Evolutionary conservation across 2,113 vertebrate species (phyloP).

Genomic region (Struthio camelus): DNA sequence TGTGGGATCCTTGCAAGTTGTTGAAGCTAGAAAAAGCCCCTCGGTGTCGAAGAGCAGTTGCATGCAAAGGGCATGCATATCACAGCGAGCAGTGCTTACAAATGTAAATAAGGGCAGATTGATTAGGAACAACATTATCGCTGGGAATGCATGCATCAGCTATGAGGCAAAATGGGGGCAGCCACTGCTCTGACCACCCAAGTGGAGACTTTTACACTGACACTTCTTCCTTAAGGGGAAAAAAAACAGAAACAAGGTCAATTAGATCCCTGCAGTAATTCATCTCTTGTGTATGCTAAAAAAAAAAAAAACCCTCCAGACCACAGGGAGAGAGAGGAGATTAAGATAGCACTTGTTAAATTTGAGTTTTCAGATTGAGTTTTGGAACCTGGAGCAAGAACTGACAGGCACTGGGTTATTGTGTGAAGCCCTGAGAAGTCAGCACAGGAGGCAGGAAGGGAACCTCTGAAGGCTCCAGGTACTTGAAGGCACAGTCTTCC

Average conservation of each 20-base stretch:
- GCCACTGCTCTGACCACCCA: slow-evolving; percentile 81
- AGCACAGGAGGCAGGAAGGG: slow-evolving; percentile 33
- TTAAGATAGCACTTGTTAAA: slow-evolving; percentile 75
- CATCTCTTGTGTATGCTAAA: slow-evolving; percentile 63
- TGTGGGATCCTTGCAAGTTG: slow-evolving; percentile 5
- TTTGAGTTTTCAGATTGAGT: slow-evolving; percentile 27
- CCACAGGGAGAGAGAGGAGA: slow-evolving; percentile 75
- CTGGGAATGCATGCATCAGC: slow-evolving; percentile 75
- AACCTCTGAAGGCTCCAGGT: background rate
- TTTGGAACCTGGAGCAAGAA: slow-evolving; percentile 30
- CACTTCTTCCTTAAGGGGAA: slow-evolving; percentile 71
- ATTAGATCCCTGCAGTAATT: slow-evolving; percentile 81
- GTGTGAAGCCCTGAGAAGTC: slow-evolving; percentile 34
- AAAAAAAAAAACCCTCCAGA: slow-evolving; percentile 42
- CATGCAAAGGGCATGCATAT: slow-evolving; percentile 67
- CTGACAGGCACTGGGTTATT: slow-evolving; percentile 27
- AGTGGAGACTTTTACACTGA: slow-evolving; percentile 78
- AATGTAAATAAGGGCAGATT: slow-evolving; percentile 81
- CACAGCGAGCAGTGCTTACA: slow-evolving; percentile 75
- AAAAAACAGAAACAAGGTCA: slow-evolving; percentile 78
- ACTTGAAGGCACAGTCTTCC: background rate
- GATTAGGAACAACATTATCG: slow-evolving; percentile 78
- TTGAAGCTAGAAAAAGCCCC: slow-evolving; percentile 37
- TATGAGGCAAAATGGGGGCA: slow-evolving; percentile 78
- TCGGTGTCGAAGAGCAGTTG: slow-evolving; percentile 17